phyloP scores from a whole-genome alignment of 2,113 vertebrate genomes.

The Hucho hucho region DNA sequence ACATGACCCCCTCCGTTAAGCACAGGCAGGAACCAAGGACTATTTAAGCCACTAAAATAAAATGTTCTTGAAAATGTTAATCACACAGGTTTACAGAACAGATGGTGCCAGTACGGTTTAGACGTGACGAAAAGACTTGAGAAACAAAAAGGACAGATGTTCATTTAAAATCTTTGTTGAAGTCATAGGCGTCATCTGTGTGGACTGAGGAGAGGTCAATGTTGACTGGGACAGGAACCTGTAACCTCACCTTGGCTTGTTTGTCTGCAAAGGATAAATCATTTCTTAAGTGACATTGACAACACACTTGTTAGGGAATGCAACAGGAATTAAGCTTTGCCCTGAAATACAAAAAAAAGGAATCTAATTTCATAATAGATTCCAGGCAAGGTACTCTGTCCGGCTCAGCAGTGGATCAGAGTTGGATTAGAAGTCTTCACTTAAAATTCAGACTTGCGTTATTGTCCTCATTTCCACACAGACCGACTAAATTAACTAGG shows the following conservation, averaged over 20 bases:
- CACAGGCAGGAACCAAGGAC: no score
- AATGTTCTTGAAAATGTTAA: no score
- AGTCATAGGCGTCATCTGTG: slow-evolving; percentile 81
- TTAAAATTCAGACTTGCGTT: slow-evolving; percentile 46
- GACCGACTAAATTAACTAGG: not conserved
- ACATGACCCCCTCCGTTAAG: no score
- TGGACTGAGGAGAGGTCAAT: slow-evolving; percentile 41
- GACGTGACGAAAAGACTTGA: no score
- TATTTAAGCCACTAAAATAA: not conserved
- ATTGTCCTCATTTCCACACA: slow-evolving; percentile 71
- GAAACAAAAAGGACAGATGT: not conserved
- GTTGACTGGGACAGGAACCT: slow-evolving; percentile 33
- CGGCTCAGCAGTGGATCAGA: slow-evolving; percentile 62
- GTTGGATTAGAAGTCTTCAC: slow-evolving; percentile 77
- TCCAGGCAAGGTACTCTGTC: not conserved
- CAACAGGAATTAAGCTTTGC: not conserved
- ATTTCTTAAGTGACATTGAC: not conserved
- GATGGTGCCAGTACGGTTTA: not conserved
- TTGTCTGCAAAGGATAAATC: slow-evolving; percentile 43
- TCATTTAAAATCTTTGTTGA: slow-evolving; percentile 84
- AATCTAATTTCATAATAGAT: not conserved
- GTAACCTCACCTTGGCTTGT: slow-evolving; percentile 35
- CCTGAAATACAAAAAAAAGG: not conserved
- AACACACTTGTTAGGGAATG: not conserved
- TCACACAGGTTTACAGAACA: not conserved